Evolutionary conservation across 2,797 vertebrate species (phyloP), one percentile per base, ranked within the genome.

Genomic region (Furcifer pardalis): DNA sequence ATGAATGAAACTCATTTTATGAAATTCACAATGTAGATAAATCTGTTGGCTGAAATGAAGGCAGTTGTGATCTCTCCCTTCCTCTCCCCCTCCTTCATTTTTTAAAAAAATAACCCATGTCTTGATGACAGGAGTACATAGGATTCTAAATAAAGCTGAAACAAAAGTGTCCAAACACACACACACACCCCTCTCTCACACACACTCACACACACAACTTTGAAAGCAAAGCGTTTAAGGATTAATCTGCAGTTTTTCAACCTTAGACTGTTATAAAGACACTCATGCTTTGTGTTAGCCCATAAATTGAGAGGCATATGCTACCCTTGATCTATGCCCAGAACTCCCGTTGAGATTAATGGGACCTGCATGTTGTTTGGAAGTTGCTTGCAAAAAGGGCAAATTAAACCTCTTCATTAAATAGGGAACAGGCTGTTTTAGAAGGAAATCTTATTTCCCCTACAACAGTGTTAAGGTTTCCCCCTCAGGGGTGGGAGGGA

Each of bases 301-400:
- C 90, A 91, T 94, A 94, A 93, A 90, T 46, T 92, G 93, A 93
- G 94, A 94, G 91, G 87, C 94, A 94, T 95, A 94, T 94, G 94
- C 84, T 95, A 85, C 88, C 92, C 91, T 91, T 92, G 92, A 93
- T 94, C 93, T 94, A 86, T 87, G 88, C 85, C 87, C 86, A 87
- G 91, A 92, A 89, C 81, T 89, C 92, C 94, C 10, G 17, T 89
- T 91, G 93, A 92, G 93, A 93, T 89, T 93, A 94, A 94, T 91
- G 81, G 86, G 88, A 90, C 91, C 84, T 92, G 86, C 90, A 84
- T 86, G 87, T 88, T 90, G 73, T 86, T 77, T 77, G 79, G 56
- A 72, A 81, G 73, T 82, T 62, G 12, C 80, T 86, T 91, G 92
- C 84, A 86, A 87, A 93, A 88, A 93, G 91, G 90, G 90, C 88